Evolutionary conservation across 1,140 invertebrate genomes (phyloP), one percentile per base, ranked within the genome.

Genomic region (Ctenoplectra terminalis): DNA sequence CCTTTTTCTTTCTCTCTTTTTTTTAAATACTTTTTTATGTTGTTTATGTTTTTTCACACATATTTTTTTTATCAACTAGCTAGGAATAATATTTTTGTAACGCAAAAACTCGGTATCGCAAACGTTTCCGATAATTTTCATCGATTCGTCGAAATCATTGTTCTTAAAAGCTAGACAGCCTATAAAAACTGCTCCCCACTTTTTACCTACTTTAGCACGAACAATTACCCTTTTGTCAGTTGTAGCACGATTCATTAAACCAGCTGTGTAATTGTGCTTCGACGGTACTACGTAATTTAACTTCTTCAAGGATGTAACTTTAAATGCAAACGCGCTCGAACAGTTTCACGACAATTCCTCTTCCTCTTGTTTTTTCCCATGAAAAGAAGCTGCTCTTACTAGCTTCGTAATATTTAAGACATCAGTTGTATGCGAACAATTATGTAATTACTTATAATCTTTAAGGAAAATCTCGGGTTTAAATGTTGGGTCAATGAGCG

Each of bases 381-480:
- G 8, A 40, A 60, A 64, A 58, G 17, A 46, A 60, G 34, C 67
- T 70, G 37, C 40, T 48, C 29, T 34, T 48, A 34, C 40, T 17
- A 0, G 29, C 31, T 40, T n/a, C 48, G 15, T 40, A 6, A 48
- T 23, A 5, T 34, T 60, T 37, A 31, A 78, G 40, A 50, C 17
- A 23, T 17, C 1, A 52, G 37, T 23, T 72, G 43, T 6, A 37
- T 29, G 9, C 13, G 34, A 52, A n/a, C 40, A 77, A 69, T 58
- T 58, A 52, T 20, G 69, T 37, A 63, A 79, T 52, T 61, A 20
- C 11, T 34, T 31, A 43, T 73, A 52, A 81, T 74, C 71, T 56
- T 40, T 17, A 23, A 1, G 7, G 56, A 20, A 63, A 61, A 79
- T 79, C 31, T 37, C 40, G 17, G 8, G 6, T 17, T 58, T 37